phyloP scores from a whole-genome alignment of 1,140 invertebrate species.

The Drosophila fuyamai region DNA sequence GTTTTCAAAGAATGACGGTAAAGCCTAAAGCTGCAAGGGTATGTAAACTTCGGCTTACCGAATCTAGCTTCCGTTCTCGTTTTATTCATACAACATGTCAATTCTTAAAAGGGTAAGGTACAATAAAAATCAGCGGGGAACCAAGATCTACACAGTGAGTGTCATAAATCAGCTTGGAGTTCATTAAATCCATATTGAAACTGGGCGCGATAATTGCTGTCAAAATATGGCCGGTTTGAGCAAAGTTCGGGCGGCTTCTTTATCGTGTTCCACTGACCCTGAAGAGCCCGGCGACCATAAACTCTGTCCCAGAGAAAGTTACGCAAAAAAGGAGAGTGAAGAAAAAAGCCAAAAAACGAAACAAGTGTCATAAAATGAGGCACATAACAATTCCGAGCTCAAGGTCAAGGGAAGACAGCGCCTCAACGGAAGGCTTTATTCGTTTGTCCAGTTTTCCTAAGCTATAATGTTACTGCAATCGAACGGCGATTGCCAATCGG shows the following conservation, averaged over 20 bases:
- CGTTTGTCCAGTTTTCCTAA: constrained; percentile 16
- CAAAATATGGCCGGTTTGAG: constrained; percentile 43
- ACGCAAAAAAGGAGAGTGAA: constrained; percentile 57
- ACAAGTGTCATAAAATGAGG: constrained; percentile 55
- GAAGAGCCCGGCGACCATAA: constrained; percentile 41
- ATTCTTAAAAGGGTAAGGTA: not conserved
- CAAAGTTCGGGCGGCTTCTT: constrained; percentile 49
- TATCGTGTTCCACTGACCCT: constrained; percentile 68
- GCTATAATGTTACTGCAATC: constrained; percentile 45
- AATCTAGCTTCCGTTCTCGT: too few species aligned
- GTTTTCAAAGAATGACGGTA: too few species aligned
- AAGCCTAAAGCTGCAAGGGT: too few species aligned
- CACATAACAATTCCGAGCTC: constrained; percentile 47
- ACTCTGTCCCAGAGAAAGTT: constrained; percentile 67
- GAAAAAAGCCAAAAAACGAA: constrained; percentile 23
- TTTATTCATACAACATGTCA: not conserved
- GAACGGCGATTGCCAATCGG: constrained; percentile 37
- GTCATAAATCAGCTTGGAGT: constrained; percentile 58
- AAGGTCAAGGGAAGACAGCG: constrained; percentile 70
- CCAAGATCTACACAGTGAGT: constrained; percentile 12
- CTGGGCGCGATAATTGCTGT: constrained; percentile 62
- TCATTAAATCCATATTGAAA: constrained; percentile 53
- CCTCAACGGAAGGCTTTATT: constrained; percentile 50
- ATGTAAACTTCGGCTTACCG: too few species aligned
- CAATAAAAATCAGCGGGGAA: not conserved